These are phyloP conservation scores for Mormyrus proboscirostris DNA, from an alignment of 2,797 vertebrate species.

Conservation along the genomic window DNA sequence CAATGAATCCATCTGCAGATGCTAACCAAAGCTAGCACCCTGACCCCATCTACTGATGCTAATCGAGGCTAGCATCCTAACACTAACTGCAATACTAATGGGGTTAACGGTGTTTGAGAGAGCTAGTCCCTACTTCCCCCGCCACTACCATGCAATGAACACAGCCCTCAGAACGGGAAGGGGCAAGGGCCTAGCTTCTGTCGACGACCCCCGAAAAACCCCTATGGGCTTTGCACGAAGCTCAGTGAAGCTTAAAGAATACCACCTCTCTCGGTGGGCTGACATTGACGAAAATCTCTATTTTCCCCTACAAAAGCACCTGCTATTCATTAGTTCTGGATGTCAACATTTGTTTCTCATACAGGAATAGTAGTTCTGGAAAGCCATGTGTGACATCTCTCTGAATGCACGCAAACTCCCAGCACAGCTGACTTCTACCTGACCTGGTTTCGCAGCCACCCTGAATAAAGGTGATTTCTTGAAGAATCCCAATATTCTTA, in stretches of 20 bases:
- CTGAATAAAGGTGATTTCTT: neutral
- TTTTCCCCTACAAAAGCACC: neutral
- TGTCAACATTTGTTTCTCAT: neutral
- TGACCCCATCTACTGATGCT: neutral
- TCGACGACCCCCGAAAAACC: neutral
- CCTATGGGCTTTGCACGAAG: neutral
- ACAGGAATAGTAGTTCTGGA: constrained; percentile 5
- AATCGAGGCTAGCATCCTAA: neutral
- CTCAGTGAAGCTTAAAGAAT: neutral
- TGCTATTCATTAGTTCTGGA: constrained; percentile 5
- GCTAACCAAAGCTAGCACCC: neutral
- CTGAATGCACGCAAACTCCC: neutral
- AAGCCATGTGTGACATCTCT: constrained; percentile 5
- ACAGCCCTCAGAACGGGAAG: neutral
- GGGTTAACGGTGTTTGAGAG: neutral
- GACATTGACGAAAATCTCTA: constrained; percentile 2
- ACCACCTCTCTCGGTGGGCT: neutral
- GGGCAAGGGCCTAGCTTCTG: neutral
- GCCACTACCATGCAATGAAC: neutral
- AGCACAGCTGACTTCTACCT: neutral
- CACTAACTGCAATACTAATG: neutral
- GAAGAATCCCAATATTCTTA: neutral
- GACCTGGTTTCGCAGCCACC: neutral
- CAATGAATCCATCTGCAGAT: neutral
- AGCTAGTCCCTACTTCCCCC: neutral